Evolutionary conservation across 2,888 invertebrate species (phyloP).

Genomic region (Amphipoea oculea): DNA sequence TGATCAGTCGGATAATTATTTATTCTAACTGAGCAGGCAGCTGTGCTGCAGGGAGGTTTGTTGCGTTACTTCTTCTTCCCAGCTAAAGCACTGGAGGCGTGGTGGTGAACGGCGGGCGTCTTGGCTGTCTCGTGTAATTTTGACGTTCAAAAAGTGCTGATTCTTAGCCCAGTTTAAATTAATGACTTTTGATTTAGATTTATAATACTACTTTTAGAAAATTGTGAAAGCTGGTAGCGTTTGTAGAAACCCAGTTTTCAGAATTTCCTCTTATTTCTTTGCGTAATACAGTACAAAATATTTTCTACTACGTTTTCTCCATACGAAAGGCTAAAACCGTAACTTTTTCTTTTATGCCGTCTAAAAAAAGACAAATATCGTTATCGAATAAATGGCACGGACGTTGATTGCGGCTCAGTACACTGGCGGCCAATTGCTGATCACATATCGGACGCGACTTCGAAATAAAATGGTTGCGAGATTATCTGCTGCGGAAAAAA

Average conservation of each 20-base stretch:
- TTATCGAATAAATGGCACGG: constrained; percentile 60
- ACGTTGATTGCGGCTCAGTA: constrained; percentile 67
- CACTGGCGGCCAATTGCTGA: constrained; percentile 70
- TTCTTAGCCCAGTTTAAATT: background rate
- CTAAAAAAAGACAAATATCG: constrained; percentile 55
- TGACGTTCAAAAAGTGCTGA: background rate
- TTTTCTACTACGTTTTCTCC: constrained; percentile 11
- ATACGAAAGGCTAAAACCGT: constrained; percentile 28
- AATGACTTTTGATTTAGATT: background rate
- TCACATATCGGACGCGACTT: constrained; percentile 62
- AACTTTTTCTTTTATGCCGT: constrained; percentile 47
- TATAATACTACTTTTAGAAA: background rate
- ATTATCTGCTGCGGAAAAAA: constrained; percentile 63
- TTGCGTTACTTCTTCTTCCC: background rate
- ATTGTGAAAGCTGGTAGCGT: too few relatives aligned
- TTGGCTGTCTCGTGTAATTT: background rate
- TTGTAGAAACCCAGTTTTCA: background rate
- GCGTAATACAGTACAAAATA: constrained; percentile 2
- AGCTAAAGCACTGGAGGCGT: background rate
- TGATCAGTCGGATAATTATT: too few relatives aligned
- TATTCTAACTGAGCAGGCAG: too few relatives aligned
- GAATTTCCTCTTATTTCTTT: too few relatives aligned
- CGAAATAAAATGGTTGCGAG: constrained; percentile 60
- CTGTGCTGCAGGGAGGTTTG: background rate
- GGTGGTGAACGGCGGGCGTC: background rate